Conservation (phyloP, 1,140 invertebrate species). For the Bombyx mandarina region DNA sequence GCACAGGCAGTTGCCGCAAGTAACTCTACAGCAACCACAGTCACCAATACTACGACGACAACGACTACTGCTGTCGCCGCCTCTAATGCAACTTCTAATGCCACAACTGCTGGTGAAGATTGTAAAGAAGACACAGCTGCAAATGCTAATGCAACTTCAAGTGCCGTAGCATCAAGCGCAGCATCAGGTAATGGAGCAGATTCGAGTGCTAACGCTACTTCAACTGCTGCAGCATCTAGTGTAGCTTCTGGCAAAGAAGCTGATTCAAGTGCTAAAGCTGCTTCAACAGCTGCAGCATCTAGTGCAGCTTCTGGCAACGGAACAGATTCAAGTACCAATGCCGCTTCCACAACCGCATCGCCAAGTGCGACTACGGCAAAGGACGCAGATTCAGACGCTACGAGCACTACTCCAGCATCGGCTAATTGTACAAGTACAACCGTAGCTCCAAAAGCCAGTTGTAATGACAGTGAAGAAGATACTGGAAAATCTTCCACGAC, state of each 20-base stretch:
- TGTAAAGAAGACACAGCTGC: background rate
- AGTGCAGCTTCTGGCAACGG: background rate
- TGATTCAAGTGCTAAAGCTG: background rate
- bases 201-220: background rate
- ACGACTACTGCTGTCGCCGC: too few relatives aligned
- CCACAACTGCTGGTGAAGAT: background rate
- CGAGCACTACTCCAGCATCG: background rate
- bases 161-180: background rate
- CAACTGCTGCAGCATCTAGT: background rate
- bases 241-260: background rate
- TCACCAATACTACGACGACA: too few relatives aligned
- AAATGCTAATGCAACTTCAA: background rate
- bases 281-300: background rate
- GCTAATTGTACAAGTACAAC: conserved; percentile 2
- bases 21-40: too few relatives aligned
- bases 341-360: background rate
- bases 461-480: too few relatives aligned
- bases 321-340: background rate
- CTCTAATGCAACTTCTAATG: background rate
- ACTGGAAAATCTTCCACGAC: too few relatives aligned
- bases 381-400: background rate
- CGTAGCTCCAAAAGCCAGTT: too few relatives aligned
- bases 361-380: background rate
- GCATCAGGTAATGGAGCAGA: background rate
- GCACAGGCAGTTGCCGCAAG: too few relatives aligned